Conservation (phyloP, 1,140 invertebrate species). For the Drosophila pectinifera region DNA sequence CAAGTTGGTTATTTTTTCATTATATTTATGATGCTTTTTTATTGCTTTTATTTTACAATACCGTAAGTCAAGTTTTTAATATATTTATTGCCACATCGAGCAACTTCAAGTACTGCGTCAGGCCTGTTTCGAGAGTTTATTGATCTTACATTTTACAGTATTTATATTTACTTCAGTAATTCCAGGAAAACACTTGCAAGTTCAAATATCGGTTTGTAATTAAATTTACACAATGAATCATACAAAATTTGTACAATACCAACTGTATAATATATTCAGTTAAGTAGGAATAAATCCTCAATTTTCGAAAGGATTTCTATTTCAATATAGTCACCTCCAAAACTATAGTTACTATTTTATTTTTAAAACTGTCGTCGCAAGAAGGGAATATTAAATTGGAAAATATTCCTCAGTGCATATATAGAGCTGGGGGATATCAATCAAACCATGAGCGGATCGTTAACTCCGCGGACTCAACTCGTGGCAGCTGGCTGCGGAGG, state of each 20-base stretch:
- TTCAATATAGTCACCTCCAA: neutral
- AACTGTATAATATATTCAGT: too few species aligned
- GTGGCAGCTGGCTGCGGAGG: constrained; percentile 24
- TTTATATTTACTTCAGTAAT: neutral
- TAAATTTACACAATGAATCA: neutral
- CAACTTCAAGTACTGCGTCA: too few species aligned
- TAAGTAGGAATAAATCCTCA: too few species aligned
- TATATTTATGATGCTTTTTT: too few species aligned
- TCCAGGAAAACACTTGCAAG: neutral
- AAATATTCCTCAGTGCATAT: neutral
- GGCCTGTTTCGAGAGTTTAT: too few species aligned
- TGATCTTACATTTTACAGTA: too few species aligned
- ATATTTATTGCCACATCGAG: neutral
- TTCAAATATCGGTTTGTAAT: too few species aligned
- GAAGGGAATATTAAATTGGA: too few species aligned
- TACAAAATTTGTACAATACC: too few species aligned
- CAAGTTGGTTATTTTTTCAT: too few species aligned
- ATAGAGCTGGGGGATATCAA: constrained; percentile 62
- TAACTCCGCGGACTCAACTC: constrained; percentile 42
- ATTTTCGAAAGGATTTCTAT: too few species aligned
- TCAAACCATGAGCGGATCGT: constrained; percentile 75
- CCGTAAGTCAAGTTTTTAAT: neutral
- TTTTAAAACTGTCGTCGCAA: too few species aligned
- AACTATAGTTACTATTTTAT: neutral
- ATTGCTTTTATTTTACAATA: neutral